These are phyloP conservation scores for Gorsachius magnificus DNA, from an alignment of 2,797 vertebrate species.

Conservation along the genomic window DNA sequence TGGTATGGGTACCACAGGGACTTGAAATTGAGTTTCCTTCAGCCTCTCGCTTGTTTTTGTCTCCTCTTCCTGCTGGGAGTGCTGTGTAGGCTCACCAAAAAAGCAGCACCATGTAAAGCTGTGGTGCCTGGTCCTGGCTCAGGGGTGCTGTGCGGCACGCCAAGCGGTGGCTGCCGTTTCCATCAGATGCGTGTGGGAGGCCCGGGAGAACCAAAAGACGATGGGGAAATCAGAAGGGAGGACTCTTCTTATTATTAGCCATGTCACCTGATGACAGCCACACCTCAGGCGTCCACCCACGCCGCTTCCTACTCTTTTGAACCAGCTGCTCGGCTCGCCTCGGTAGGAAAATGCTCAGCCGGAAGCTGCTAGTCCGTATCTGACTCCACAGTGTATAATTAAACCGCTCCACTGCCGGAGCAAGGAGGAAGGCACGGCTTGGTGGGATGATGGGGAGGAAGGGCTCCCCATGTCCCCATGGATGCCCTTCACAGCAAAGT, in stretches of 20 bases:
- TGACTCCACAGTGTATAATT: not conserved
- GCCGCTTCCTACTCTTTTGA: not conserved
- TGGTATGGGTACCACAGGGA: not conserved
- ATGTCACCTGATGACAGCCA: not conserved
- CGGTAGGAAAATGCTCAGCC: not conserved
- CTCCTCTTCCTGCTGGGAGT: not conserved
- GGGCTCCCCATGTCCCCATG: not conserved
- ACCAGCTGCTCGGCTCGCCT: not conserved
- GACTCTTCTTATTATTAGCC: not conserved
- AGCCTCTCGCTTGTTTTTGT: not conserved
- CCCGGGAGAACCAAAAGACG: not conserved
- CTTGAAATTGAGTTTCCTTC: not conserved
- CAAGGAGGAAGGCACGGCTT: not conserved
- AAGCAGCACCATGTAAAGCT: not conserved
- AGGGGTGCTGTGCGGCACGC: not conserved
- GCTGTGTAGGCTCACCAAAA: not conserved
- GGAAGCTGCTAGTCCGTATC: not conserved
- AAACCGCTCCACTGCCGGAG: not conserved
- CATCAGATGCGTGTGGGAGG: not conserved
- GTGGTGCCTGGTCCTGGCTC: not conserved
- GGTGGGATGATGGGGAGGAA: not conserved
- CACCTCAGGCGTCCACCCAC: not conserved
- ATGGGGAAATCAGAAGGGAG: not conserved
- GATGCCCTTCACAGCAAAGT: not conserved
- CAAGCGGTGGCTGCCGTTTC: fast-evolving